Evolutionary conservation across 2,797 vertebrate species (phyloP), one percentile per base, ranked within the genome.

Genomic region (Leptatherina wallacei): DNA sequence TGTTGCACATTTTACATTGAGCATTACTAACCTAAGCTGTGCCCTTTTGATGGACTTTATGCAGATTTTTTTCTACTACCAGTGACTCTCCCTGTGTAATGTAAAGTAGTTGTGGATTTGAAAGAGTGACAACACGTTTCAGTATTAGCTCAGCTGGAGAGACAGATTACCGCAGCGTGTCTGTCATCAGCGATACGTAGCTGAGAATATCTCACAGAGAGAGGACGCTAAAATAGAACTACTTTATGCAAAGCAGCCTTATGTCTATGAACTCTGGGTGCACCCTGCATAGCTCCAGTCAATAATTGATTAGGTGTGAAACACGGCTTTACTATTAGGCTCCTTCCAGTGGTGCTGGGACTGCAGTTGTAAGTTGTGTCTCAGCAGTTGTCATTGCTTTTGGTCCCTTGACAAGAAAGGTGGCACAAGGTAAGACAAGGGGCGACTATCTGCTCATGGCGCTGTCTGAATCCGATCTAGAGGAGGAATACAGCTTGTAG

Each of bases 271-370:
- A 89, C 88, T 90, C 72, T 42, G 12, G 11, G 18, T 87, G 85
- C 82, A 83, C 88, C 68, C 55, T 3, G 14, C 69, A 65, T 51
- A 58, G 66, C 75, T 79, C 36, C 58, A 69, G 79, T 91, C 88
- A 91, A 92, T 91, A 87, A 91, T 89, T 88, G 82, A 91, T 89
- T 61, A 20, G 66, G 20, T 73, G 62, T 78, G 73, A 80, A 84
- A 71, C 75, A 51, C 57, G 18, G 32, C 54, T 68, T 73, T 22
- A 33, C 65, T 27, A 1, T 60, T 22, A 54, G 54, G 74, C 32
- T 70, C 42, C 56, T 57, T 61, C 47, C 49, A 29, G 47, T 66
- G 56, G 40, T 36, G 35, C 66, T 61, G 75, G 73, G 83, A 82
- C 85, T 69, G 73, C 36, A 40, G 59, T 65, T 74, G 24, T 20